These are phyloP conservation scores for Malurus cyaneus DNA, from an alignment of 2,113 vertebrate genomes.

Conservation along the genomic window DNA sequence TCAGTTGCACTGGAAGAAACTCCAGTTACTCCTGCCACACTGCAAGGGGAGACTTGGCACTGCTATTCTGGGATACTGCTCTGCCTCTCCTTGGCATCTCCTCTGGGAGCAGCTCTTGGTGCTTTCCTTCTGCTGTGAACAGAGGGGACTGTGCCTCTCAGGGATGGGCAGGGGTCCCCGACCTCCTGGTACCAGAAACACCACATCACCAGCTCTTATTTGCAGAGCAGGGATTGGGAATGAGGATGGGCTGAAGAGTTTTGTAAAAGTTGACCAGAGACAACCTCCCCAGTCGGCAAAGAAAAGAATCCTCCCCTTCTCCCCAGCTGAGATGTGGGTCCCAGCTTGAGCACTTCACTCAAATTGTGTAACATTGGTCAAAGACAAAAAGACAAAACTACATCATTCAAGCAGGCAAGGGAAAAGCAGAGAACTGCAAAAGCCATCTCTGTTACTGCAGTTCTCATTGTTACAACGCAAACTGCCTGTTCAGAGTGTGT, in stretches of 20 bases:
- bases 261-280: background rate
- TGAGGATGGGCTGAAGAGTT: fast-evolving
- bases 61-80: fast-evolving
- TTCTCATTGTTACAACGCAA: background rate
- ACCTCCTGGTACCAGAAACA: background rate
- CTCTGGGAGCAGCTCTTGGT: background rate
- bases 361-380: background rate
- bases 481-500: fast-evolving
- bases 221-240: background rate
- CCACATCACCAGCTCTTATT: background rate
- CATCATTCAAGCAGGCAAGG: background rate
- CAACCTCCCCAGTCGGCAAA: background rate
- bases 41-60: fast-evolving
- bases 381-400: background rate
- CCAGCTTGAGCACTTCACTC: background rate
- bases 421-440: background rate
- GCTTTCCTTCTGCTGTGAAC: background rate
- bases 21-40: background rate
- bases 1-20: background rate
- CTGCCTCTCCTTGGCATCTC: background rate
- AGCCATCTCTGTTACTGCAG: background rate
- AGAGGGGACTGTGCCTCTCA: background rate
- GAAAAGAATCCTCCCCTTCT: background rate
- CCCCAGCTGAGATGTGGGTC: background rate
- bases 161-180: fast-evolving